These are phyloP conservation scores for Euspilapteryx auroguttella DNA, from an alignment of 2,888 invertebrate genomes.

Conservation along the genomic window DNA sequence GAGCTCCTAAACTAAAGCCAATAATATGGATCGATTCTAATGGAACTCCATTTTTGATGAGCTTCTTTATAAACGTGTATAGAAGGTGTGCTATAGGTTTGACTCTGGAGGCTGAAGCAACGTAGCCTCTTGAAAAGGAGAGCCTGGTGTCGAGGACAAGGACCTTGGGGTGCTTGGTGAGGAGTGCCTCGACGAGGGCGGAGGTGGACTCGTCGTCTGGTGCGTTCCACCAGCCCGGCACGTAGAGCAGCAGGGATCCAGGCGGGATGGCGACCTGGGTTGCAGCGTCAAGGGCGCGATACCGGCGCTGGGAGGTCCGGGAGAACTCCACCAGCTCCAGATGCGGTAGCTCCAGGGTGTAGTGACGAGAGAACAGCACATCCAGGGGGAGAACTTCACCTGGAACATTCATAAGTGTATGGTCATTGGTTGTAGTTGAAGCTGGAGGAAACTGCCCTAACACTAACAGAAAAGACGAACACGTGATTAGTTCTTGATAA, in stretches of 20 bases:
- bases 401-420: constrained; percentile 14
- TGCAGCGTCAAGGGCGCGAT: constrained; percentile 18
- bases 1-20: constrained; percentile 66
- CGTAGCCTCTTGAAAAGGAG: constrained; percentile 34
- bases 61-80: constrained; percentile 20
- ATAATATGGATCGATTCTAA: constrained; percentile 55
- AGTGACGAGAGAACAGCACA: constrained; percentile 19
- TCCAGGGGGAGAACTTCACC: constrained; percentile 35
- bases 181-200: constrained; percentile 24
- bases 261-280: constrained; percentile 8
- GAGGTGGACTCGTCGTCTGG: constrained; percentile 30
- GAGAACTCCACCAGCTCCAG: constrained; percentile 24
- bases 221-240: constrained; percentile 47
- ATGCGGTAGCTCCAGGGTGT: constrained; percentile 14
- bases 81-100: constrained; percentile 23
- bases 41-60: constrained; percentile 24
- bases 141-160: constrained; percentile 30
- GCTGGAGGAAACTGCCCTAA: too few species aligned
- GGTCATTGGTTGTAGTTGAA: too few species aligned
- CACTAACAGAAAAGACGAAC: too few species aligned
- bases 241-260: constrained; percentile 23
- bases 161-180: constrained; percentile 20
- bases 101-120: constrained; percentile 29
- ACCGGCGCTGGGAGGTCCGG: constrained; percentile 10
- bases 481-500: too few species aligned